phyloP scores from a whole-genome alignment of 2,888 invertebrate species.

The Sceliomorpha sp. region DNA sequence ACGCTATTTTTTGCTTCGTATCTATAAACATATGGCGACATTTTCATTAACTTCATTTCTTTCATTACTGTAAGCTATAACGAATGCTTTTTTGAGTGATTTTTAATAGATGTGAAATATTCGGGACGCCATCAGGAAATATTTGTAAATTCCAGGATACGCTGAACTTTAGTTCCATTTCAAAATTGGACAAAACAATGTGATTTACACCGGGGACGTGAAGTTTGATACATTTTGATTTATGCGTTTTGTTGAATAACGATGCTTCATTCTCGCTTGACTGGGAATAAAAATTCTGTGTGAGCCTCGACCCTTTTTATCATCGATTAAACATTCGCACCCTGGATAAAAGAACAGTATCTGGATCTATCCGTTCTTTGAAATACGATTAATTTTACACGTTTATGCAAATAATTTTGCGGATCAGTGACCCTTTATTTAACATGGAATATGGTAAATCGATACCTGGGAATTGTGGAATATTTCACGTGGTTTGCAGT shows the following conservation, averaged over 20 bases:
- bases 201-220: constrained; percentile 29
- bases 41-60: neutral
- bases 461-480: too few relatives aligned
- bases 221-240: constrained; percentile 44
- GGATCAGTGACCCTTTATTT: too few relatives aligned
- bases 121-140: neutral
- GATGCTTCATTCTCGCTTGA: constrained; percentile 20
- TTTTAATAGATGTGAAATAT: constrained; percentile 8
- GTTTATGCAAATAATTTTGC: neutral
- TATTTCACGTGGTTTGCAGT: too few relatives aligned
- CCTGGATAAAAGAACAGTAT: constrained; percentile 4
- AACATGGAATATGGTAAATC: too few relatives aligned
- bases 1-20: too few relatives aligned
- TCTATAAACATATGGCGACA: too few relatives aligned
- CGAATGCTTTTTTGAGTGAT: constrained; percentile 16
- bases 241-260: constrained; percentile 37
- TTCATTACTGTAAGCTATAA: constrained; percentile 1
- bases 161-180: constrained; percentile 32
- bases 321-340: constrained; percentile 23
- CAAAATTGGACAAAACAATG: constrained; percentile 27
- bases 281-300: constrained; percentile 32
- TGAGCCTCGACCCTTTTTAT: constrained; percentile 17
- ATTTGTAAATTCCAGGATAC: constrained; percentile 14
- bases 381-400: constrained; percentile 5
- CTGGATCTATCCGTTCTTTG: neutral